Evolutionary conservation across 2,797 vertebrate species (phyloP).

Genomic region (Cygnus olor): DNA sequence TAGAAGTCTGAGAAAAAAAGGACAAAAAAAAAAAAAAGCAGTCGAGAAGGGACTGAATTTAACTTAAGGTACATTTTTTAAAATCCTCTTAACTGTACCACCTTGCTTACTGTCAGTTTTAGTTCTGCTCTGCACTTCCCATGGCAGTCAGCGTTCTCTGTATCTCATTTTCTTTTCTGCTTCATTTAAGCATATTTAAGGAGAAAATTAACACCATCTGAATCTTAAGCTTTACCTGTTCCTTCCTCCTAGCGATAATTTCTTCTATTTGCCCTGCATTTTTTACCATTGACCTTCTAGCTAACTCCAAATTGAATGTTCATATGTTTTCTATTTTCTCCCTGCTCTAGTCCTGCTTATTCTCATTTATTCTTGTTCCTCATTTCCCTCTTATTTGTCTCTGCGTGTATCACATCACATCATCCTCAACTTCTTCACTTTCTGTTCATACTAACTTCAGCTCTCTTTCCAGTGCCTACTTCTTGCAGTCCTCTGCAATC

Average conservation of each 20-base stretch:
- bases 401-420: slow-evolving; percentile 21
- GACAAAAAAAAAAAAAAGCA: not conserved
- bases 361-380: slow-evolving; percentile 33
- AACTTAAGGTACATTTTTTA: not conserved
- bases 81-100: slow-evolving; percentile 1
- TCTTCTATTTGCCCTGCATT: slow-evolving; percentile 23
- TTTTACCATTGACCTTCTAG: slow-evolving; percentile 39
- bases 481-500: not conserved
- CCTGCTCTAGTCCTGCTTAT: not conserved
- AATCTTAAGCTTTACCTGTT: not conserved
- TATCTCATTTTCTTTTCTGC: slow-evolving; percentile 33
- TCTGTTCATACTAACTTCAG: not conserved
- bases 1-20: not conserved
- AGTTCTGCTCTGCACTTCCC: slow-evolving; percentile 25
- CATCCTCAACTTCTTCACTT: slow-evolving; percentile 8
- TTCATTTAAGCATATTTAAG: slow-evolving; percentile 50
- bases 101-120: slow-evolving; percentile 37
- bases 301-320: slow-evolving; percentile 39
- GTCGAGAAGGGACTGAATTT: not conserved
- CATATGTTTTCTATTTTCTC: slow-evolving; percentile 41
- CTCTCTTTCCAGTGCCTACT: not conserved
- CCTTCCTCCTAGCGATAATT: not conserved
- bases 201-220: slow-evolving; percentile 40
- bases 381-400: slow-evolving; percentile 19
- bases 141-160: slow-evolving; percentile 30